A percentile compares a stretch with the other conserved stretches of the same genome.
Evolutionary conservation across 1,140 invertebrate genomes (phyloP).

Genomic region (Drosophila oshimai): DNA sequence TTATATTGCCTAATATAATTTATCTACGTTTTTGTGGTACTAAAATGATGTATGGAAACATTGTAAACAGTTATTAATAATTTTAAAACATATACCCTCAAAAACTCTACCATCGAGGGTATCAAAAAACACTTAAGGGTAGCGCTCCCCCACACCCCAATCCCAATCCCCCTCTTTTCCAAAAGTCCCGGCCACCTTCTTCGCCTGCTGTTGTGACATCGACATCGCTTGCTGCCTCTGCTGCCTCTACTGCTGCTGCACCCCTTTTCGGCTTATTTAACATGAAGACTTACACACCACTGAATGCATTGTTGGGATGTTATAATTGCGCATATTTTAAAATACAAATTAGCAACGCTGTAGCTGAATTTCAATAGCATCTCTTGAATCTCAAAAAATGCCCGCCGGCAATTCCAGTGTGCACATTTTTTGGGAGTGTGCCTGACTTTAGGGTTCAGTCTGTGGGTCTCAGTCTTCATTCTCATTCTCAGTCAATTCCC

Average conservation of each 20-base stretch:
- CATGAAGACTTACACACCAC: conserved; percentile 72
- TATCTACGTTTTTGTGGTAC: no score
- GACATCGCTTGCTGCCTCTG: conserved; percentile 29
- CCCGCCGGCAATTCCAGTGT: conserved; percentile 37
- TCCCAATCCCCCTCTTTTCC: background rate
- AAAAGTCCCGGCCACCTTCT: conserved; percentile 21
- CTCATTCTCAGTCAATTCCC: background rate
- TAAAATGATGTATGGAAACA: no score
- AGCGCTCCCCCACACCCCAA: conserved; percentile 8
- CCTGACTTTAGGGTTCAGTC: conserved; percentile 46
- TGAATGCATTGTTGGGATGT: conserved; percentile 63
- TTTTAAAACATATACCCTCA: background rate
- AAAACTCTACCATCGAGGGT: background rate
- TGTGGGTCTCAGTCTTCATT: background rate
- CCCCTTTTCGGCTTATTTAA: conserved; percentile 72
- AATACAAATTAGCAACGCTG: conserved; percentile 81
- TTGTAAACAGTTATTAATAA: no score
- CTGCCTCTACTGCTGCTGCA: conserved; percentile 16
- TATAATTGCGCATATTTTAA: conserved; percentile 81
- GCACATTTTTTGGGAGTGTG: conserved; percentile 48
- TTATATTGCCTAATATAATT: no score
- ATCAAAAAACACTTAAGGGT: conserved; percentile 60
- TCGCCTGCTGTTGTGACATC: conserved; percentile 62
- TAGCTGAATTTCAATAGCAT: conserved; percentile 74
- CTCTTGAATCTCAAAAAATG: conserved; percentile 19